Conservation (phyloP, 2,113 vertebrate species). For the Caranx ignobilis region DNA sequence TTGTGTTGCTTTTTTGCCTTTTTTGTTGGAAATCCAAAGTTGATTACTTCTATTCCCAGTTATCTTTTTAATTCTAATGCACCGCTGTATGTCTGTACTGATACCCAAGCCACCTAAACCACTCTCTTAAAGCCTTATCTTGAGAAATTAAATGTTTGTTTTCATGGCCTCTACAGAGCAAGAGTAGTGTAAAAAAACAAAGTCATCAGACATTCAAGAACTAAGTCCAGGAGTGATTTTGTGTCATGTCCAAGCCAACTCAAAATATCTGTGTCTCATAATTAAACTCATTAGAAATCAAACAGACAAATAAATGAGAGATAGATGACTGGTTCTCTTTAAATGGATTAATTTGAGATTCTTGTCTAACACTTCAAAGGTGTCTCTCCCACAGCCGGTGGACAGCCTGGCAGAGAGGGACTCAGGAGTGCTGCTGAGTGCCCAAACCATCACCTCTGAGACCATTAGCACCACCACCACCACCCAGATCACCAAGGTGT, state of each 20-base stretch:
- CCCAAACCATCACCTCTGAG: conserved; percentile 98
- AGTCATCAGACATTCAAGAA: too few species aligned
- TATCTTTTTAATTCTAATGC: too few species aligned
- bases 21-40: not conserved
- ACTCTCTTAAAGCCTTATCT: too few species aligned
- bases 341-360: not conserved
- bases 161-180: too few species aligned
- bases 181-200: too few species aligned
- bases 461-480: conserved; percentile 98
- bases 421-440: conserved; percentile 91
- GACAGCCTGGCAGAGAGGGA: conserved; percentile 89
- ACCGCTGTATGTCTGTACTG: too few species aligned
- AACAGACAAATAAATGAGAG: not conserved
- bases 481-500: conserved; percentile 99
- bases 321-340: not conserved
- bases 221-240: too few species aligned
- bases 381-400: conserved; percentile 85
- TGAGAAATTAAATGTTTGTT: too few species aligned
- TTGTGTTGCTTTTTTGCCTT: not conserved
- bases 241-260: not conserved
- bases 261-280: not conserved
- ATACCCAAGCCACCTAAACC: too few species aligned
- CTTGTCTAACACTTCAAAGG: conserved; percentile 38
- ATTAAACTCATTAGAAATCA: not conserved
- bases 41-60: not conserved